Evolutionary conservation across 2,797 vertebrate genomes (phyloP).

Genomic region (Poliocrania exsul): DNA sequence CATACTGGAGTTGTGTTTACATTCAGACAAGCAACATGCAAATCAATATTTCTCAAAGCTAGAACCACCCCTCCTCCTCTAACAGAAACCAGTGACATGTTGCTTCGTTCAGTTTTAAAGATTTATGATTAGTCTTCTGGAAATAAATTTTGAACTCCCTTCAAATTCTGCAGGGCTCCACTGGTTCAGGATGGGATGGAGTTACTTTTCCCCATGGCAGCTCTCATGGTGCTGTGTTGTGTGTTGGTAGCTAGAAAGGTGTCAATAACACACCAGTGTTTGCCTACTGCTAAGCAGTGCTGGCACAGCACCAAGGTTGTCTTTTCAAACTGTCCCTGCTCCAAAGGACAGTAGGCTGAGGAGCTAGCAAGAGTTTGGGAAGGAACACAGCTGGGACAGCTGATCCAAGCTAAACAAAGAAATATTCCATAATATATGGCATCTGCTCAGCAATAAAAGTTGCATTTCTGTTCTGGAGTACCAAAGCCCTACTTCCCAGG

Average conservation of each 20-base stretch:
- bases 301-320: background rate
- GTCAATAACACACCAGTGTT: background rate
- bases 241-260: background rate
- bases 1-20: background rate
- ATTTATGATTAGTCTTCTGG: background rate
- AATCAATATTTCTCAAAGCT: background rate
- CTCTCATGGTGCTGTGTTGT: background rate
- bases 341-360: background rate
- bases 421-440: background rate
- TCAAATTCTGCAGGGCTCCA: background rate
- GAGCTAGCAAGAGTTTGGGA: background rate
- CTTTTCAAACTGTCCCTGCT: fast-evolving
- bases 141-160: background rate
- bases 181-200: background rate
- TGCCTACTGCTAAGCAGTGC: background rate
- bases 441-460: background rate
- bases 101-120: background rate
- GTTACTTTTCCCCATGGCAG: background rate
- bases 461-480: background rate
- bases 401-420: background rate
- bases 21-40: background rate
- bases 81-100: background rate
- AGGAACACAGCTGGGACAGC: background rate
- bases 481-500: background rate
- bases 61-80: background rate